Percentiles rank a stretch among this genome's conserved stretches.
Conservation (phyloP, 2,113 vertebrate genomes). For the Procapra przewalskii region DNA sequence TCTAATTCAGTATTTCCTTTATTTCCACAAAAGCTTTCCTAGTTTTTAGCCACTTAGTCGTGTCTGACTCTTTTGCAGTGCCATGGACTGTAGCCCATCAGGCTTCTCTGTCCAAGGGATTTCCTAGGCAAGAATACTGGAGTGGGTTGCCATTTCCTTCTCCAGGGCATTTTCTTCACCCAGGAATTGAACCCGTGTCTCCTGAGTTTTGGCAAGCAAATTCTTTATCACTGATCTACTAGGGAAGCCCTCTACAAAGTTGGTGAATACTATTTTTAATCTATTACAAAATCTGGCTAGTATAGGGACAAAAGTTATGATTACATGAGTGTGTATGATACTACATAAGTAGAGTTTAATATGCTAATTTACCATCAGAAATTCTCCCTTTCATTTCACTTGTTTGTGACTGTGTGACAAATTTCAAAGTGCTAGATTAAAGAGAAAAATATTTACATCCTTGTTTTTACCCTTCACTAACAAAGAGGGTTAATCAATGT, state of each 20-base stretch:
- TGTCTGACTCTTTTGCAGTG: not conserved
- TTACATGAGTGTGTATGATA: not conserved
- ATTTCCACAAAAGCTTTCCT: not conserved
- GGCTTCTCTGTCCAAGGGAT: not conserved
- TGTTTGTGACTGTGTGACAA: not conserved
- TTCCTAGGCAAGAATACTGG: not conserved
- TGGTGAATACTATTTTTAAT: not conserved
- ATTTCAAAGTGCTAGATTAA: not conserved
- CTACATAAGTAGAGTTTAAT: not conserved
- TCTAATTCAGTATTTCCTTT: not conserved
- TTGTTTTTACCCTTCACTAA: not conserved
- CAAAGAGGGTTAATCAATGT: rapidly evolving
- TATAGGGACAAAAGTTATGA: not conserved
- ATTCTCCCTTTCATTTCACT: not conserved
- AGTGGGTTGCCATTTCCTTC: not conserved
- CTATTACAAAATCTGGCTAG: not conserved
- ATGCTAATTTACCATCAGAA: not conserved
- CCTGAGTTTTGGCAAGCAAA: not conserved
- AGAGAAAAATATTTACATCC: not conserved
- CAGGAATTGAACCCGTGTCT: not conserved
- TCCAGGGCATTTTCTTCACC: not conserved
- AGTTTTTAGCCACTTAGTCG: not conserved
- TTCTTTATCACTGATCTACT: not conserved
- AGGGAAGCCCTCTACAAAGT: not conserved
- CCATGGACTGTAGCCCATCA: not conserved